Evolutionary conservation across 2,888 invertebrate genomes (phyloP).

Genomic region (Sepiola atlantica): DNA sequence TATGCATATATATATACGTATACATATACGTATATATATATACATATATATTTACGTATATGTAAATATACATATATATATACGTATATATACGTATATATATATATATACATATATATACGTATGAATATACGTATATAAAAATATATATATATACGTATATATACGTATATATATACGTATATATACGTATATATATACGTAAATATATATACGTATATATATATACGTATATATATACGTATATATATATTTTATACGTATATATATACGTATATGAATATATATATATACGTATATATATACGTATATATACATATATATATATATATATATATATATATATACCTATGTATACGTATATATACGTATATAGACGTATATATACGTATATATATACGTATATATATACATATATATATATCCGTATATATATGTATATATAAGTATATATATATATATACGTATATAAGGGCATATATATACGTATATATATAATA

Average conservation of each 20-base stretch:
- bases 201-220: not conserved
- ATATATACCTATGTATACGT: not conserved
- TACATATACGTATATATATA: not conserved
- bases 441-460: not conserved
- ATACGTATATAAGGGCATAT: too few species aligned
- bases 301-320: too few species aligned
- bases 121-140: not conserved
- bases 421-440: not conserved
- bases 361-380: not conserved
- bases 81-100: not conserved
- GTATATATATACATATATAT: not conserved
- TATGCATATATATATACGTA: not conserved
- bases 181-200: not conserved
- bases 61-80: not conserved
- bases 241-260: slow-evolving; percentile 8
- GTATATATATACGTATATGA: not conserved
- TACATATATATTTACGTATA: not conserved
- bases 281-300: not conserved
- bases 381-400: not conserved
- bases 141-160: not conserved
- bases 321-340: slow-evolving; percentile 34
- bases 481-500: too few species aligned
- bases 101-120: slow-evolving; percentile 6
- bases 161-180: not conserved
- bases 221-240: not conserved